Base-by-base conservation (phyloP, 2,888 invertebrate genomes). In the Apamea sordens region DNA sequence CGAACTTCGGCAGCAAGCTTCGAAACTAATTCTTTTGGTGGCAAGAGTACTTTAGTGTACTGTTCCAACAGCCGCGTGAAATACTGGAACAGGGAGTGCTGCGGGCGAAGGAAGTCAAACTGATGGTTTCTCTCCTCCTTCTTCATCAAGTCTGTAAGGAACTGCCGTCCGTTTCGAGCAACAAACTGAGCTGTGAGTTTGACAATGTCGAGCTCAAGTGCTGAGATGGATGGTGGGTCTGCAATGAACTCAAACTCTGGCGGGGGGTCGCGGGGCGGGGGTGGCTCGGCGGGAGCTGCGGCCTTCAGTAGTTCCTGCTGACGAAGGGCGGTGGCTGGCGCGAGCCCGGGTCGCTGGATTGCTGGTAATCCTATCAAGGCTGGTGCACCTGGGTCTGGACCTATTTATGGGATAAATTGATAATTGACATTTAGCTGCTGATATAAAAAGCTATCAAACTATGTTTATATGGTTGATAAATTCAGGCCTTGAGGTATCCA, bases 151-250 rank as follows among this genome's bases (percentile, higher is more conserved):
- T 99, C 99, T 0, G 99, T 99, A 32, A 99, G 97, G 94, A 99
- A 99, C 93, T 99, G 99, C 0, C 99, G 98, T 0, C 99, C 99
- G 95, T 99, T 99, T 92, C 99, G 97, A 0, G 99, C 99, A 0
- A 99, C 99, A 97, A 99, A 99, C 94, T 99, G 99, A 0, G 99
- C 99, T 0, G 99, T 99, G 44, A 99, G 95, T 92, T 99, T 99
- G 0, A 99, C 99, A 82, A 99, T 99, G 95, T 99, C 99, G 97
- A 99, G 97, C 95, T 99, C 99, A 82, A 99, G 97, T 1, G 99
- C 99, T 1, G 99, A 99, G 91, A 99, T 99, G 1, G 99, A 99
- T 1, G 99, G 99, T 0, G 99, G 99, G 96, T 99, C 99, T 15
- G 99, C 99, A 73, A 99, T 98, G 94, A 99, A 99, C 94, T 99